A percentile compares a stretch with the other conserved stretches of the same genome.
Conservation (phyloP, 2,797 vertebrate species). For the Steatocranus sp. region DNA sequence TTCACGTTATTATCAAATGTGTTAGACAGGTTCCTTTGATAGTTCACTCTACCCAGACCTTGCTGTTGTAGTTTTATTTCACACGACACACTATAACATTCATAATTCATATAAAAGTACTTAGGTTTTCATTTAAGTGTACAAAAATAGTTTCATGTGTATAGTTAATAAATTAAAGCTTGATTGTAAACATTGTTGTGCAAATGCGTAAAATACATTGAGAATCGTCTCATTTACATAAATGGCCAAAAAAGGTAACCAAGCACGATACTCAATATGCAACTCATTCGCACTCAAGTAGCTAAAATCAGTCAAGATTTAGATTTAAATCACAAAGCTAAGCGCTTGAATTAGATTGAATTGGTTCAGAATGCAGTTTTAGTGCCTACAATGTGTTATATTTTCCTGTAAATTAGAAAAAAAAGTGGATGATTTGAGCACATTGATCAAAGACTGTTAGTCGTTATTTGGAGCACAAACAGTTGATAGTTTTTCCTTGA, state of each 20-base stretch:
- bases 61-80: neutral
- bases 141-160: slow-evolving; percentile 6
- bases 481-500: neutral
- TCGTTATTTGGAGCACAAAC: neutral
- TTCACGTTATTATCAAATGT: neutral
- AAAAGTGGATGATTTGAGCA: neutral
- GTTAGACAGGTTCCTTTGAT: neutral
- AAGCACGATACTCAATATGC: neutral
- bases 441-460: neutral
- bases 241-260: neutral
- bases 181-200: slow-evolving; percentile 17
- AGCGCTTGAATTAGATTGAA: neutral
- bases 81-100: neutral
- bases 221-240: neutral
- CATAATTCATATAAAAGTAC: neutral
- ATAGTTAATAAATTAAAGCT: slow-evolving; percentile 25
- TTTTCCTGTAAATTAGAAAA: neutral
- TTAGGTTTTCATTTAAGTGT: neutral
- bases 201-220: neutral
- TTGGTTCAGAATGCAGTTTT: neutral
- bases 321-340: neutral
- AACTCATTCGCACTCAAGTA: neutral
- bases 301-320: neutral
- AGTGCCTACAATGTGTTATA: neutral
- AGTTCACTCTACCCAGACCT: neutral